phyloP scores from a whole-genome alignment of 2,113 vertebrate genomes.

The Stegastes partitus region DNA sequence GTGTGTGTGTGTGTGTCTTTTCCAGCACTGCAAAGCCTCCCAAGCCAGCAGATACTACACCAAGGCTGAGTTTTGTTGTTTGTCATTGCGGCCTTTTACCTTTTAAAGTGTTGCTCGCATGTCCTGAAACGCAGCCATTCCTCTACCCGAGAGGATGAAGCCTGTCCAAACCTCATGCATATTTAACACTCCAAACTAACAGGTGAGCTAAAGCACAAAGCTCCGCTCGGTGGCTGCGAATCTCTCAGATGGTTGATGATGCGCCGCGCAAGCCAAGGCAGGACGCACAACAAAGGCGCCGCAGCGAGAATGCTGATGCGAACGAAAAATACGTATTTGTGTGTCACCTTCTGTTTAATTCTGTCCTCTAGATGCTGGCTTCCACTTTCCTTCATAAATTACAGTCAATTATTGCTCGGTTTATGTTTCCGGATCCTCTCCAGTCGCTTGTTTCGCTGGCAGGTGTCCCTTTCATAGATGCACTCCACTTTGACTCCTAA shows the following conservation, averaged over 20 bases:
- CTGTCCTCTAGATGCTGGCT: neutral
- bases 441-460: conserved; percentile 15
- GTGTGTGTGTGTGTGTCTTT: conserved; percentile 4
- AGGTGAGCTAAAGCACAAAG: conserved; percentile 48
- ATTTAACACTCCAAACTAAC: conserved; percentile 64
- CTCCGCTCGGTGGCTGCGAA: conserved; percentile 24
- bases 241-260: conserved; percentile 22
- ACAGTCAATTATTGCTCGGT: conserved; percentile 5
- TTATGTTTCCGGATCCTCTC: conserved; percentile 30
- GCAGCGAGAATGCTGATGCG: neutral
- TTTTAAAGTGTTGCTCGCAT: conserved; percentile 44
- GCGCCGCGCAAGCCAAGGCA: neutral
- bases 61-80: conserved; percentile 32
- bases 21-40: neutral
- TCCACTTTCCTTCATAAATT: conserved; percentile 5
- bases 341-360: neutral
- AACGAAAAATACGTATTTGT: neutral
- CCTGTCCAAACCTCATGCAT: conserved; percentile 62
- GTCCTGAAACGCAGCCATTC: conserved; percentile 41
- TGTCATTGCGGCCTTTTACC: conserved; percentile 35
- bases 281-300: conserved; percentile 3
- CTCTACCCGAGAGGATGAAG: conserved; percentile 46
- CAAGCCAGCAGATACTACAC: neutral
- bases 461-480: conserved; percentile 47
- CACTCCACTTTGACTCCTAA: conserved; percentile 36